Percentiles rank a stretch among this genome's conserved stretches.
Conservation (phyloP, 2,888 invertebrate species). For the Leptopilina myrica region DNA sequence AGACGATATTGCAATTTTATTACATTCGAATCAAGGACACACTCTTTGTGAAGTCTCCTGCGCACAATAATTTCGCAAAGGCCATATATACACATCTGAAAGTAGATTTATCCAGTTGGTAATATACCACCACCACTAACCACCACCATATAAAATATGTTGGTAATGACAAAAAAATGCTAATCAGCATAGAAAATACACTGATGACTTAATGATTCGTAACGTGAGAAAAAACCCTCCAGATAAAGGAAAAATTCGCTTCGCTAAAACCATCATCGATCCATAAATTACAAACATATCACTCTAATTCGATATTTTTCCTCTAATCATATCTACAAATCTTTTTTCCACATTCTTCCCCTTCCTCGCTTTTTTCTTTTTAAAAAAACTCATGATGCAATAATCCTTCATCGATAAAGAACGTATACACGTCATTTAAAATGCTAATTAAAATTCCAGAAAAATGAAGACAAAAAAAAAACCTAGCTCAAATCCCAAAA, state of each 20-base stretch:
- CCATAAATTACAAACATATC: constrained; percentile 12
- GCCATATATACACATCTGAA: constrained; percentile 29
- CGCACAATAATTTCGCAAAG: constrained; percentile 22
- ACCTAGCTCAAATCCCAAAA: too few species aligned
- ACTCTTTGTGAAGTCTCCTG: not conserved
- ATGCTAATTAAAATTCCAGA: too few species aligned
- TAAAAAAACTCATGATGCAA: too few species aligned
- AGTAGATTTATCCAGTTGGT: constrained; percentile 43
- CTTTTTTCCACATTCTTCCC: too few species aligned
- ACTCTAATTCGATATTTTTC: too few species aligned
- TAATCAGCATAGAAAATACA: constrained; percentile 38
- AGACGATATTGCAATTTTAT: constrained; percentile 16
- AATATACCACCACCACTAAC: not conserved
- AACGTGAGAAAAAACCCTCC: constrained; percentile 44
- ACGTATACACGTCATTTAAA: too few species aligned
- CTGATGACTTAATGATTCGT: constrained; percentile 40
- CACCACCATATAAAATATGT: not conserved
- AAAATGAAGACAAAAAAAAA: too few species aligned
- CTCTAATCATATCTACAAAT: too few species aligned
- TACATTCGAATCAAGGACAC: constrained; percentile 23
- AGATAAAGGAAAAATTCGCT: constrained; percentile 31
- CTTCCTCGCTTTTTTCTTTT: too few species aligned
- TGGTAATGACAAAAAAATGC: constrained; percentile 44
- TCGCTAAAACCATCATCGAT: constrained; percentile 10
- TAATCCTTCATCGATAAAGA: too few species aligned